Conservation (phyloP, 2,113 vertebrate species). For the Entelurus aequoreus region DNA sequence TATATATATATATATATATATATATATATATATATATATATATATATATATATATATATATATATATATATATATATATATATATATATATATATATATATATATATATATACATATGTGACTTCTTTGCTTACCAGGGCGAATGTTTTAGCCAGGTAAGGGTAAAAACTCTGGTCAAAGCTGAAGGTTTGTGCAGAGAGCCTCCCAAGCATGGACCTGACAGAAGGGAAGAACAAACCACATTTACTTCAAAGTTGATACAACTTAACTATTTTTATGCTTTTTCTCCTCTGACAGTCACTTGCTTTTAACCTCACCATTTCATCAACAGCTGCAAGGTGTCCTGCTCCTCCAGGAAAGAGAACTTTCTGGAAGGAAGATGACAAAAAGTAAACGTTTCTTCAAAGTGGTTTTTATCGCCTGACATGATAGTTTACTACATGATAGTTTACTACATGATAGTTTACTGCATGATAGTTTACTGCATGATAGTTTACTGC, state of each 20-base stretch:
- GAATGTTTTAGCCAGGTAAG: constrained; percentile 60
- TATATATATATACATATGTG: too few relatives aligned
- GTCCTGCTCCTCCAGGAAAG: constrained; percentile 53
- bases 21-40: too few relatives aligned
- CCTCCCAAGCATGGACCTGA: constrained; percentile 74
- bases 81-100: too few relatives aligned
- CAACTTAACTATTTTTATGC: too few relatives aligned
- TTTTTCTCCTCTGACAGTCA: neutral
- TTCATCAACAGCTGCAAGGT: constrained; percentile 52
- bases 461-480: too few relatives aligned
- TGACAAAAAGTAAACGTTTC: constrained; percentile 45
- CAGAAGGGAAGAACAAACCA: neutral
- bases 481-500: too few relatives aligned
- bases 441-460: too few relatives aligned
- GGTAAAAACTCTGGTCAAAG: constrained; percentile 68
- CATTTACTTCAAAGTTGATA: neutral
- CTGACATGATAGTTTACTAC: constrained; percentile 36
- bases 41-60: too few relatives aligned
- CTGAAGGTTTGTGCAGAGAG: constrained; percentile 64
- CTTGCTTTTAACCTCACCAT: constrained; percentile 47
- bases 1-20: too few relatives aligned
- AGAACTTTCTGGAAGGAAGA: constrained; percentile 39
- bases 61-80: too few relatives aligned
- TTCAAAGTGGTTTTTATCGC: constrained; percentile 23
- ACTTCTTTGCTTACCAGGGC: constrained; percentile 49